phyloP scores from a whole-genome alignment of 2,113 vertebrate genomes.

The Perccottus glenii region DNA sequence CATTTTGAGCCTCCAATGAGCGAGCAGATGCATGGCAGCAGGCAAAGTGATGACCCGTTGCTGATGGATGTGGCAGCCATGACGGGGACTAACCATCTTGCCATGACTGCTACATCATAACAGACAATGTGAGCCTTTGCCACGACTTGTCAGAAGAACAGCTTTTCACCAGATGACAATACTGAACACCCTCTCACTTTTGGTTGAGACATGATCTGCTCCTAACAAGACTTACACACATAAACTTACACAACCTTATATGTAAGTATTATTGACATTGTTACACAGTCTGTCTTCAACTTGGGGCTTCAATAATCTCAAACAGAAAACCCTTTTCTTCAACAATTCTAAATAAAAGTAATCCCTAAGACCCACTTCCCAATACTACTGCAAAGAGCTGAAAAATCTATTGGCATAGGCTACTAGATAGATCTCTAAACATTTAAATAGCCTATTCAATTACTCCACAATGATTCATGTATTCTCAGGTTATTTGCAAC shows the following conservation, averaged over 20 bases:
- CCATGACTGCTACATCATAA: conserved; percentile 38
- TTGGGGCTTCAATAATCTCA: too few relatives aligned
- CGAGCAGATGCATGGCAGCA: conserved; percentile 60
- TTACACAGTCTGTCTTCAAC: background rate
- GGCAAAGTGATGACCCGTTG: conserved; percentile 65
- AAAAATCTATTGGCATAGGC: too few relatives aligned
- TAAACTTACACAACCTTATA: background rate
- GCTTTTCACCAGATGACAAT: conserved; percentile 25
- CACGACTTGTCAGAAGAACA: conserved; percentile 12
- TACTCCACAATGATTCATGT: too few relatives aligned
- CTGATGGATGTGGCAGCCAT: conserved; percentile 72
- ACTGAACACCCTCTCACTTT: conserved; percentile 13
- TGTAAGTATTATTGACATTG: background rate
- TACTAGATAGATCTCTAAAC: too few relatives aligned
- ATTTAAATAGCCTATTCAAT: too few relatives aligned
- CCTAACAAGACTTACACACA: background rate
- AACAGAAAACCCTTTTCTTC: too few relatives aligned
- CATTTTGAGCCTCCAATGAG: conserved; percentile 61
- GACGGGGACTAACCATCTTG: conserved; percentile 55
- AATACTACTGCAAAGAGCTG: too few relatives aligned
- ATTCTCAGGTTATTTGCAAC: too few relatives aligned
- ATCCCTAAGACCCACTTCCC: too few relatives aligned
- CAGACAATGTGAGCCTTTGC: conserved; percentile 39
- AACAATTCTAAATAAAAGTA: too few relatives aligned
- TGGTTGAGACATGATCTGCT: conserved; percentile 13